These are phyloP conservation scores for Synergus umbraculus DNA, from an alignment of 2,888 invertebrate species.

Conservation along the genomic window DNA sequence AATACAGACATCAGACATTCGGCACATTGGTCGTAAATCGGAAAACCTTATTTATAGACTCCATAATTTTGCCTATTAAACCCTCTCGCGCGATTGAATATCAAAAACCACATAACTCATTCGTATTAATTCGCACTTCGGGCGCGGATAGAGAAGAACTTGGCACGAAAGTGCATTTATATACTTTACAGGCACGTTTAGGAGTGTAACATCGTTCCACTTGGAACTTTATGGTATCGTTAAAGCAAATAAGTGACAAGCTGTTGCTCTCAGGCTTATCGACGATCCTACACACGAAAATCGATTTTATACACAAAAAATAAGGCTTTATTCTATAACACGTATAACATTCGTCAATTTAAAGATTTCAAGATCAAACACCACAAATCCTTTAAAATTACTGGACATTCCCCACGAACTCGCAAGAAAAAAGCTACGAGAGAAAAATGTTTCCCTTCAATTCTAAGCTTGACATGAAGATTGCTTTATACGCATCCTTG, in stretches of 20 bases:
- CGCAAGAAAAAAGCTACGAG: not conserved
- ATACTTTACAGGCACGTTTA: slow-evolving; percentile 18
- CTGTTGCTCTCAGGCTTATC: slow-evolving; percentile 20
- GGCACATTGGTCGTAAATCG: slow-evolving; percentile 25
- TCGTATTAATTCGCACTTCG: slow-evolving; percentile 19
- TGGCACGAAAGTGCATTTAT: slow-evolving; percentile 32
- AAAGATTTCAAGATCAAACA: not conserved
- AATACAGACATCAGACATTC: slow-evolving; percentile 34
- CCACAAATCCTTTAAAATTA: not conserved
- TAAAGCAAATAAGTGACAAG: slow-evolving; percentile 28
- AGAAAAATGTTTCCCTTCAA: not conserved
- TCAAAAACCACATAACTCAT: slow-evolving; percentile 23
- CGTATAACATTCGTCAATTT: not conserved
- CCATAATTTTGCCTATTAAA: slow-evolving; percentile 33
- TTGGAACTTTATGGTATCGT: slow-evolving; percentile 25
- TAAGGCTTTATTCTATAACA: not conserved
- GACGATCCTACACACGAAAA: slow-evolving; percentile 1
- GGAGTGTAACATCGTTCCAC: slow-evolving; percentile 4
- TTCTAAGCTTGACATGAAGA: slow-evolving; percentile 2
- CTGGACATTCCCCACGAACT: not conserved
- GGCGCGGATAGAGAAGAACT: not conserved
- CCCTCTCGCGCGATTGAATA: slow-evolving; percentile 24
- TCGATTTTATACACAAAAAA: not conserved
- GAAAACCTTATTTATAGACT: slow-evolving; percentile 35
- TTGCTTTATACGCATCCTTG: slow-evolving; percentile 10